These are phyloP conservation scores for Lucilia cuprina DNA, from an alignment of 1,140 invertebrate species.

Conservation along the genomic window DNA sequence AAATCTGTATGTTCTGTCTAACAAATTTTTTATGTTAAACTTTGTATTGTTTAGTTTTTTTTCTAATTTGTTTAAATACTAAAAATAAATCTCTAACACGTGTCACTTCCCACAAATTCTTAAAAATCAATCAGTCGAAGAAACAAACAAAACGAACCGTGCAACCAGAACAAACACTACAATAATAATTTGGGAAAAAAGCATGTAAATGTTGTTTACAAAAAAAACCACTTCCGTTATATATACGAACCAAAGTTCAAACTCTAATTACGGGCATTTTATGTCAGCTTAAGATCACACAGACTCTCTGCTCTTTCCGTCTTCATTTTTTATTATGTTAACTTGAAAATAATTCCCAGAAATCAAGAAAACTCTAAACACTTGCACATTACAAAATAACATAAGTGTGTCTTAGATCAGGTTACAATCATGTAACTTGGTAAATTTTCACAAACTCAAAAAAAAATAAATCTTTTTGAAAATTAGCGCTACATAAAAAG, in stretches of 20 bases:
- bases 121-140: conserved; percentile 12
- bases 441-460: not conserved
- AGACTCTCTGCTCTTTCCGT: not conserved
- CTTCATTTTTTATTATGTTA: conserved; percentile 23
- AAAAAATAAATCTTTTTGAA: conserved; percentile 14
- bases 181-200: not conserved
- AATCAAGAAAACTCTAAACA: conserved; percentile 30
- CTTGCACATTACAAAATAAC: conserved; percentile 11
- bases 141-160: not conserved
- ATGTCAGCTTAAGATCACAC: conserved; percentile 27
- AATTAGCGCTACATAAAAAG: conserved; percentile 5
- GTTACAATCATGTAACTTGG: not conserved
- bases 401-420: conserved; percentile 29
- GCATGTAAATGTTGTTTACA: not conserved
- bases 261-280: conserved; percentile 27
- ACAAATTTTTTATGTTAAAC: not conserved
- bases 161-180: too few relatives aligned
- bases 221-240: conserved; percentile 19
- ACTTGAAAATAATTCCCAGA: conserved; percentile 29
- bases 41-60: not conserved
- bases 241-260: too few relatives aligned
- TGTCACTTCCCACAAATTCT: conserved; percentile 19
- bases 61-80: not conserved
- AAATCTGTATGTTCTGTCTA: not conserved
- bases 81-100: conserved; percentile 13